phyloP scores from a whole-genome alignment of 2,113 vertebrate species.

The Phyllostomus hastatus region DNA sequence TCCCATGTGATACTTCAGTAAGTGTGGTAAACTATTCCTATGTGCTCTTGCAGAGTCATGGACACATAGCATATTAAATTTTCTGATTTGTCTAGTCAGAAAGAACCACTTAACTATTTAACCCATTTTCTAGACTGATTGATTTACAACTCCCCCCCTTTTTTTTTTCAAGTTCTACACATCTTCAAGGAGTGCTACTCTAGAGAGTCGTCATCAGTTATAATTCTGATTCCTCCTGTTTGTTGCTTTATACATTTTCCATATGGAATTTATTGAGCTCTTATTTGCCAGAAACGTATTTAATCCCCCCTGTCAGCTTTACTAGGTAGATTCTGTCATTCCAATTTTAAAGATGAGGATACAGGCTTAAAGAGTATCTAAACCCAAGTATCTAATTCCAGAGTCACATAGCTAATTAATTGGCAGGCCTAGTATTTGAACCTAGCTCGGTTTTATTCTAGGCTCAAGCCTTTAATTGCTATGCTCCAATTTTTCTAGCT shows the following conservation, averaged over 20 bases:
- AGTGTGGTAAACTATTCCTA: not conserved
- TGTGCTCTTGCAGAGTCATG: not conserved
- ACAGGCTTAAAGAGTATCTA: not conserved
- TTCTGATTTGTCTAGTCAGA: not conserved
- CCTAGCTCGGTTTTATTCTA: not conserved
- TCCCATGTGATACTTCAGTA: not conserved
- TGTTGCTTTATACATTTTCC: not conserved
- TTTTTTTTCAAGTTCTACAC: not conserved
- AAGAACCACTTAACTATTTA: not conserved
- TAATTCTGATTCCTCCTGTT: not conserved
- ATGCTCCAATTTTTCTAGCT: not conserved
- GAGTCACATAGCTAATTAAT: not conserved
- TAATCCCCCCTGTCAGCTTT: not conserved
- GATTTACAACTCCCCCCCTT: not conserved
- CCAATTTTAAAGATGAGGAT: not conserved
- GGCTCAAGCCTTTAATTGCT: not conserved
- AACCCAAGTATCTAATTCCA: not conserved
- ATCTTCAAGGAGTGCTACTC: not conserved
- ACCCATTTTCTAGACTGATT: not conserved
- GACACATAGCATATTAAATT: not conserved
- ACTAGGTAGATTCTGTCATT: not conserved
- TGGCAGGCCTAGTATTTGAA: not conserved
- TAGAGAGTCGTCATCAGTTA: not conserved
- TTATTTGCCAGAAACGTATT: not conserved
- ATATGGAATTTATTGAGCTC: not conserved